Conservation (phyloP, 2,797 vertebrate genomes). For the Syngnathus acus region DNA sequence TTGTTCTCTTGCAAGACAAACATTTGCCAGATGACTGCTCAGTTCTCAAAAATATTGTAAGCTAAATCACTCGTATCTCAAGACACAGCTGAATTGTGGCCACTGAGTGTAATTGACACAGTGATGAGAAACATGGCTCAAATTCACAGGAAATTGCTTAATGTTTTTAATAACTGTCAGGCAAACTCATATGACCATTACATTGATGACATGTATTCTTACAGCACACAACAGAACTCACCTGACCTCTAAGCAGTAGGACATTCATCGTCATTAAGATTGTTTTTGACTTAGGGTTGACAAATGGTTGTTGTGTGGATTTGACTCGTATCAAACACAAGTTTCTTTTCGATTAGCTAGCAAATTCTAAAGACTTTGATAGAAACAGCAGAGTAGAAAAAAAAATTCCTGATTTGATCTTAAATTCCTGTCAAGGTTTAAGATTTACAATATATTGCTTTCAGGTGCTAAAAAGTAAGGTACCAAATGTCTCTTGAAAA, state of each 20-base stretch:
- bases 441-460: slow-evolving; percentile 71
- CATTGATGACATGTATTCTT: slow-evolving; percentile 74
- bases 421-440: slow-evolving; percentile 64
- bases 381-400: slow-evolving; percentile 78
- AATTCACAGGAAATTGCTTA: slow-evolving; percentile 25
- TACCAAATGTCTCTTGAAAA: slow-evolving; percentile 21
- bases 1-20: no score
- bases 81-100: not conserved
- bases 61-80: not conserved
- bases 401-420: slow-evolving; percentile 75
- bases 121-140: not conserved
- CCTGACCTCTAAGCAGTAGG: slow-evolving; percentile 64
- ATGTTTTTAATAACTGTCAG: slow-evolving; percentile 72
- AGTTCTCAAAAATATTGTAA: not conserved
- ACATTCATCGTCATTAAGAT: slow-evolving; percentile 78
- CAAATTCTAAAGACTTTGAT: slow-evolving; percentile 70
- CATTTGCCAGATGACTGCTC: not conserved
- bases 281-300: slow-evolving; percentile 69
- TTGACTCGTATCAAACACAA: slow-evolving; percentile 69
- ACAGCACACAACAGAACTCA: slow-evolving; percentile 72
- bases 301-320: slow-evolving; percentile 55
- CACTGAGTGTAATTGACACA: not conserved
- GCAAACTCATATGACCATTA: slow-evolving; percentile 70
- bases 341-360: slow-evolving; percentile 57
- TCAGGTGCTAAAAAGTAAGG: slow-evolving; percentile 56